phyloP scores from a whole-genome alignment of 1,140 invertebrate species.

The Diploscapter pachys region DNA sequence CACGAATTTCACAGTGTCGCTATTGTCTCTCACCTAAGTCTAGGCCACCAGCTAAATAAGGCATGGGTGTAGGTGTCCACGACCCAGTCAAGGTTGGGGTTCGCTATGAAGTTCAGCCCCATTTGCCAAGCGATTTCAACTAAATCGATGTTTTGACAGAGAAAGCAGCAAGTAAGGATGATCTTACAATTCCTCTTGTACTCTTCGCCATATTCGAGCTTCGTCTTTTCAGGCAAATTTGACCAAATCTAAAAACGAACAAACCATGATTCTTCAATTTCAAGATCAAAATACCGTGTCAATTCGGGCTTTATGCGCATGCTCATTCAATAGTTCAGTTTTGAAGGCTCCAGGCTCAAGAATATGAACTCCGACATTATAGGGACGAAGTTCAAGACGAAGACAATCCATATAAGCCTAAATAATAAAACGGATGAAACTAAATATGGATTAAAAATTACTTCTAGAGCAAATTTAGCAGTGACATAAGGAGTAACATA shows the following conservation, averaged over 20 bases:
- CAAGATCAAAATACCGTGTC: constrained; percentile 6
- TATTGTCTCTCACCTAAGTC: constrained; percentile 39
- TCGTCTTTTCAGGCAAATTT: constrained; percentile 33
- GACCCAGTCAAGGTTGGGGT: constrained; percentile 43
- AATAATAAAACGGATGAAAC: background rate
- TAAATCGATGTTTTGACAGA: constrained; percentile 26
- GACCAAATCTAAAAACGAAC: constrained; percentile 34
- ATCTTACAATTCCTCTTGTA: constrained; percentile 52
- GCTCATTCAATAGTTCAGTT: constrained; percentile 45
- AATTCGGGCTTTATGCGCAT: constrained; percentile 40
- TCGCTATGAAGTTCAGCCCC: constrained; percentile 35
- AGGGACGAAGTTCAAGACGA: constrained; percentile 42
- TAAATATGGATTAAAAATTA: background rate
- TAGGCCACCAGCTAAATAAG: constrained; percentile 47
- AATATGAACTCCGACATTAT: constrained; percentile 54
- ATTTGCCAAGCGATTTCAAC: constrained; percentile 36
- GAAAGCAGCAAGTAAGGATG: background rate
- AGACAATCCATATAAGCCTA: constrained; percentile 37
- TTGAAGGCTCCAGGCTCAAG: constrained; percentile 58
- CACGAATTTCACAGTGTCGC: background rate
- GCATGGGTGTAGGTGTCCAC: constrained; percentile 58
- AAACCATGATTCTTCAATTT: background rate
- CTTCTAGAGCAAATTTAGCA: constrained; percentile 42
- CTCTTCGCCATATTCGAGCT: constrained; percentile 53
- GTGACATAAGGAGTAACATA: constrained; percentile 44